phyloP scores from a whole-genome alignment of 2,797 vertebrate species.

The Tokudaia tokunoshimensis region DNA sequence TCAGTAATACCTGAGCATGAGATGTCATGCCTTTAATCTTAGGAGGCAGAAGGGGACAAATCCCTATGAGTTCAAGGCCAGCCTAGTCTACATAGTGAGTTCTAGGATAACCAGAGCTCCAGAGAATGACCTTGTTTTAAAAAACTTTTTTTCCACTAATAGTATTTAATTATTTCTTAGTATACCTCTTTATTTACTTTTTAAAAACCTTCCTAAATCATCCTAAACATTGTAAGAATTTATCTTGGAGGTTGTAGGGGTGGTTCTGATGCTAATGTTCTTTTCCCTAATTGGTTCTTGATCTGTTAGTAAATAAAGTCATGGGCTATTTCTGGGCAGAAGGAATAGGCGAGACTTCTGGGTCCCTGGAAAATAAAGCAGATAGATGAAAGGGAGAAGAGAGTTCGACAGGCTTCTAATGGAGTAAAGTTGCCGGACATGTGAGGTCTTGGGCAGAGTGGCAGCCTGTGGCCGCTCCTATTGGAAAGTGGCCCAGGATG shows the following conservation, averaged over 20 bases:
- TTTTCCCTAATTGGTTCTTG: no score
- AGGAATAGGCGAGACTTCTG: no score
- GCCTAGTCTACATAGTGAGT: not conserved
- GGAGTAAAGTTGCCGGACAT: no score
- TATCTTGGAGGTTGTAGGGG: not conserved
- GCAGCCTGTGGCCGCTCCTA: no score
- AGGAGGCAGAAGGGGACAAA: not conserved
- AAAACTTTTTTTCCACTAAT: not conserved
- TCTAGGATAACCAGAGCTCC: not conserved
- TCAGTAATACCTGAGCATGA: not conserved
- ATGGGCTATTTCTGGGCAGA: no score
- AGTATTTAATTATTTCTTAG: constrained; percentile 4
- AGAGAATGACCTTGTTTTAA: not conserved
- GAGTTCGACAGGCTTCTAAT: no score
- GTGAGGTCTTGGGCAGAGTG: no score
- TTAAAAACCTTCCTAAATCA: not conserved
- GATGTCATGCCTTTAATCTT: not conserved
- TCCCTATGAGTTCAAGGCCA: not conserved
- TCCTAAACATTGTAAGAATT: not conserved
- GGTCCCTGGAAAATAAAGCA: no score
- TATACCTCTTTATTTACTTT: not conserved
- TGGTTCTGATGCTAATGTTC: no score
- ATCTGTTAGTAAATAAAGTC: no score
- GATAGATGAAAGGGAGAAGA: no score
- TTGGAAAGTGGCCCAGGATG: no score